Conservation (phyloP, 2,888 invertebrate species). For the Perithous albicinctus region DNA sequence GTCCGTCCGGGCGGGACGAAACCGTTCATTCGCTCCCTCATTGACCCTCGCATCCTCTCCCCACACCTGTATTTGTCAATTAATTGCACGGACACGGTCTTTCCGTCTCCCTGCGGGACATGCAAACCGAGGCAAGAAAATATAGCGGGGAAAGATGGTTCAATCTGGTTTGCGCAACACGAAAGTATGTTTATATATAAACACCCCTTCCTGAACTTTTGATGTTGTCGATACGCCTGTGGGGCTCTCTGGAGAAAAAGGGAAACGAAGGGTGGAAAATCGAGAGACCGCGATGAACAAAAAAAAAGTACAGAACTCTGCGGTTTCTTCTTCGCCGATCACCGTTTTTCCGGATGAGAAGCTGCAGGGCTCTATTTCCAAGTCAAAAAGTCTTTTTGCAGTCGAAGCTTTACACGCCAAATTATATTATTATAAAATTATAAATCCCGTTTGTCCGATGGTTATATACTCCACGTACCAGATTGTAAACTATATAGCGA, state of each 20-base stretch:
- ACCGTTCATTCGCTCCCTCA: conserved; percentile 2
- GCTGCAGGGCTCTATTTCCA: background rate
- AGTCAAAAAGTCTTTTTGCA: conserved; percentile 17
- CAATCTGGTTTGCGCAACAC: background rate
- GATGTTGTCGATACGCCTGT: conserved; percentile 23
- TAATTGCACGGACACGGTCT: conserved; percentile 59
- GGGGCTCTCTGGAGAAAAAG: conserved; percentile 35
- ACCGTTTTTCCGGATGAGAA: conserved; percentile 29
- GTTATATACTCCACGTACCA: background rate
- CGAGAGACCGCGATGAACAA: background rate
- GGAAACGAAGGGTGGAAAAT: conserved; percentile 12
- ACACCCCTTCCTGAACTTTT: conserved; percentile 25
- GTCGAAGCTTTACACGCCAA: conserved; percentile 1
- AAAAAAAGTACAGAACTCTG: conserved; percentile 19
- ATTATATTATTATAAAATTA: conserved; percentile 45
- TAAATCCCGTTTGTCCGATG: conserved; percentile 43
- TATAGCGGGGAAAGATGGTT: background rate
- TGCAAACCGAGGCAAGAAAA: conserved; percentile 15
- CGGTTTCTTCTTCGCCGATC: conserved; percentile 46
- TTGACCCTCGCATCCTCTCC: conserved; percentile 1
- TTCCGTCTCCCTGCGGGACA: conserved; percentile 17
- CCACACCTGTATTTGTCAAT: conserved; percentile 61
- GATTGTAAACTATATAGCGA: conserved; percentile 41
- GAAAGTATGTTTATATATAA: background rate
- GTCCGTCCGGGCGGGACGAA: conserved; percentile 37